These are phyloP conservation scores for Copidosoma aretas DNA, from an alignment of 2,888 invertebrate genomes.

Conservation along the genomic window DNA sequence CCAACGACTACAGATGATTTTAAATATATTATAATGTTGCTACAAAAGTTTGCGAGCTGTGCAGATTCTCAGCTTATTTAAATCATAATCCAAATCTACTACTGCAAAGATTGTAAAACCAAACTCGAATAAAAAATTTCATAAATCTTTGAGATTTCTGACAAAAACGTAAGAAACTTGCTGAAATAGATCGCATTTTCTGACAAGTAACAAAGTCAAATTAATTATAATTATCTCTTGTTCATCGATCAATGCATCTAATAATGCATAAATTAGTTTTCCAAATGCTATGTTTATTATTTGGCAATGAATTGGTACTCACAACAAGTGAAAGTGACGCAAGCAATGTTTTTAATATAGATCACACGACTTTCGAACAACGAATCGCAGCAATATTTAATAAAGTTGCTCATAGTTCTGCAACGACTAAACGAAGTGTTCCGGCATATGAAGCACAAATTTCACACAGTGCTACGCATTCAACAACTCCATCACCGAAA, in stretches of 20 bases:
- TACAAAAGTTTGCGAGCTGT: no score
- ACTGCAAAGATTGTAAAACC: no score
- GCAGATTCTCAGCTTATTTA: no score
- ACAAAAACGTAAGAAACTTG: no score
- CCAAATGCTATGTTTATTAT: conserved; percentile 31
- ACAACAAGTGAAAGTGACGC: conserved; percentile 56
- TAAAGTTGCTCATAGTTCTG: conserved; percentile 73
- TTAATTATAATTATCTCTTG: no score
- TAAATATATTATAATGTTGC: no score
- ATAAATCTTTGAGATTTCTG: no score
- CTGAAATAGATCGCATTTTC: no score
- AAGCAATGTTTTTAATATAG: conserved; percentile 62
- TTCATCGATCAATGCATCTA: conserved; percentile 15
- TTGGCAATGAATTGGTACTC: conserved; percentile 34
- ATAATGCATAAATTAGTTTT: conserved; percentile 32
- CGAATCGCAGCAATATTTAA: conserved; percentile 74
- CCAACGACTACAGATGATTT: no score
- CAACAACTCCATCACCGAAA: conserved; percentile 71
- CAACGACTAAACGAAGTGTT: conserved; percentile 73
- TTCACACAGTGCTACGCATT: conserved; percentile 65
- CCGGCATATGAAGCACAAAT: conserved; percentile 68
- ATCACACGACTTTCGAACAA: conserved; percentile 70
- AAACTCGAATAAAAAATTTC: no score
- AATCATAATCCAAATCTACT: no score
- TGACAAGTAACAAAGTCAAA: no score